Evolutionary conservation across 2,113 vertebrate species (phyloP).

Genomic region (Sylvicapra grimmia): DNA sequence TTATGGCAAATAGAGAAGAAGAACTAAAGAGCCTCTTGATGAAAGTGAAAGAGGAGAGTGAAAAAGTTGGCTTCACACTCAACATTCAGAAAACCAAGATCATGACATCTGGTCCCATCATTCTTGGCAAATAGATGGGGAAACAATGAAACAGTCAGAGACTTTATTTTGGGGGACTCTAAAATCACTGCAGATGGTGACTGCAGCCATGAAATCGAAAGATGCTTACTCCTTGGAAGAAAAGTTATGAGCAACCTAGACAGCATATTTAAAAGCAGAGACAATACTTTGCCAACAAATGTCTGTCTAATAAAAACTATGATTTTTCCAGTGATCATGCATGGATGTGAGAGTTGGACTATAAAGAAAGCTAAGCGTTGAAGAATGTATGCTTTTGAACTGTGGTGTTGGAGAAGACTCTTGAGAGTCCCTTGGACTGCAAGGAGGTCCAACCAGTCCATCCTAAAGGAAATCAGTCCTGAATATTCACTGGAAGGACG

Average conservation of each 20-base stretch:
- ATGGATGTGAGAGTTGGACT: background rate
- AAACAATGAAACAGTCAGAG: background rate
- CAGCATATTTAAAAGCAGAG: background rate
- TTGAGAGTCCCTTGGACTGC: background rate
- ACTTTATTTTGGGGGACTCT: background rate
- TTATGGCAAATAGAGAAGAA: too few species aligned
- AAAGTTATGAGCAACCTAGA: background rate
- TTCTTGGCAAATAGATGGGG: too few species aligned
- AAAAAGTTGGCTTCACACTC: too few species aligned
- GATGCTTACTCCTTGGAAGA: background rate
- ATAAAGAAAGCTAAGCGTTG: fast-evolving
- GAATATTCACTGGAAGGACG: background rate
- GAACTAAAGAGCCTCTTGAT: too few species aligned
- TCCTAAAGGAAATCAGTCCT: background rate
- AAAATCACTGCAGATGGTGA: background rate
- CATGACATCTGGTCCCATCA: too few species aligned
- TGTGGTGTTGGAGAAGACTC: background rate
- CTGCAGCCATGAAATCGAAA: background rate
- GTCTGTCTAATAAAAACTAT: background rate
- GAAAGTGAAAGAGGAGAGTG: too few species aligned
- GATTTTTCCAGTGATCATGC: background rate
- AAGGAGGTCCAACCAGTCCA: background rate
- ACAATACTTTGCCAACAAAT: background rate
- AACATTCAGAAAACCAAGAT: too few species aligned
- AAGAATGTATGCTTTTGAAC: background rate